Conservation (phyloP, 2,888 invertebrate species). For the Chaetoderma sp. region DNA sequence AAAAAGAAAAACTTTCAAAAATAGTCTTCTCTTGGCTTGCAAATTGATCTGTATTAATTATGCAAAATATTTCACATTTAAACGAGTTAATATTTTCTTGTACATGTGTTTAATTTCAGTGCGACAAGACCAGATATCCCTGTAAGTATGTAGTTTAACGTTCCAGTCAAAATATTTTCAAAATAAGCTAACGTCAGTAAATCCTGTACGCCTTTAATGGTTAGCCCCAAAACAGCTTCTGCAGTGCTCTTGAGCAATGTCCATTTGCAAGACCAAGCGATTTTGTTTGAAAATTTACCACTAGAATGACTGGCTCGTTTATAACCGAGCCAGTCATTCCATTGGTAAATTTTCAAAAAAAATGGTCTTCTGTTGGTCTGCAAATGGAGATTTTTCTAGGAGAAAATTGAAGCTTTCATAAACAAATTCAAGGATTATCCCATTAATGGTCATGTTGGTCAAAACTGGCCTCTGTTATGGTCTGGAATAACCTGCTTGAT, state of each 20-base stretch:
- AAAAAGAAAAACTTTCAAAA: too few relatives aligned
- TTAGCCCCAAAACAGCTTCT: background rate
- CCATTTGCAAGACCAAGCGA: background rate
- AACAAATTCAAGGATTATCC: too few relatives aligned
- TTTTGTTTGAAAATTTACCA: background rate
- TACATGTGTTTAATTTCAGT: slow-evolving; percentile 4
- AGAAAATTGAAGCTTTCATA: too few relatives aligned
- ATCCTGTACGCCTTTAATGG: slow-evolving; percentile 4
- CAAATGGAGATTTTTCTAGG: too few relatives aligned
- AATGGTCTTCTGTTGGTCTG: too few relatives aligned
- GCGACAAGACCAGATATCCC: slow-evolving; percentile 7
- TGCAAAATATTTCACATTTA: background rate
- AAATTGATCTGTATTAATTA: too few relatives aligned
- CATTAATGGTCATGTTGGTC: too few relatives aligned
- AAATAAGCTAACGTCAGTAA: background rate
- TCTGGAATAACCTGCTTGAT: background rate
- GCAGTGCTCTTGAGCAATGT: background rate
- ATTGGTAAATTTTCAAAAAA: too few relatives aligned
- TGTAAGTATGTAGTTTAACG: slow-evolving; percentile 11
- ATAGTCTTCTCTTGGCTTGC: too few relatives aligned
- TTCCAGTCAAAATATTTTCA: background rate
- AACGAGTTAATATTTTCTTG: background rate
- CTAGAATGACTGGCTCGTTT: too few relatives aligned
- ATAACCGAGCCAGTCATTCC: too few relatives aligned
- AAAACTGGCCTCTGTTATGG: too few relatives aligned